Conservation (phyloP, 2,888 invertebrate species). For the Entomobrya proxima region DNA sequence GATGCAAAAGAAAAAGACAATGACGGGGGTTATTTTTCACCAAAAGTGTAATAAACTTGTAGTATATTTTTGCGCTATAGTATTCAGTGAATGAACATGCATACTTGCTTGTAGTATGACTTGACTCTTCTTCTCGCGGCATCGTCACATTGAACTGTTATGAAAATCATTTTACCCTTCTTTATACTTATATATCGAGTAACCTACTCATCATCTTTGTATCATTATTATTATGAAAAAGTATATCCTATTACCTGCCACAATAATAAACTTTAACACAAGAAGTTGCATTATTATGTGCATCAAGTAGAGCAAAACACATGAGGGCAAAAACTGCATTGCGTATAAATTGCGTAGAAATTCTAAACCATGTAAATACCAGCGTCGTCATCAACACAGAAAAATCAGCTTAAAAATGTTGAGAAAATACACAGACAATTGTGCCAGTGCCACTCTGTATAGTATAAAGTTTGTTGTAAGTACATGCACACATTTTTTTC, state of each 20-base stretch:
- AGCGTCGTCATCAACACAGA: neutral
- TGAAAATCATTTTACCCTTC: constrained; percentile 22
- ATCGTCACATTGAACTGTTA: constrained; percentile 50
- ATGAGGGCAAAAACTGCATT: constrained; percentile 43
- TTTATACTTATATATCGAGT: neutral
- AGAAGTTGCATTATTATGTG: constrained; percentile 15
- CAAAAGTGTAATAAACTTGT: neutral
- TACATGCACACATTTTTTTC: neutral
- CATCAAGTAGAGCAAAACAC: constrained; percentile 58
- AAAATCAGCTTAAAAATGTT: constrained; percentile 14
- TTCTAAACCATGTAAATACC: constrained; percentile 23
- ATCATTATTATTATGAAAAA: constrained; percentile 20
- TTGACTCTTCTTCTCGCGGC: constrained; percentile 8
- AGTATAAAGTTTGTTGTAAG: neutral
- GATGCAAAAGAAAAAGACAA: constrained; percentile 22
- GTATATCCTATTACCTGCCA: constrained; percentile 23
- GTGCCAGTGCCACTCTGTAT: neutral
- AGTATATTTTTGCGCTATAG: neutral
- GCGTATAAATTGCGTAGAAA: constrained; percentile 55
- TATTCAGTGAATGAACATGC: neutral
- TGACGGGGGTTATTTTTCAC: constrained; percentile 19
- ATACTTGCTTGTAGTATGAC: neutral
- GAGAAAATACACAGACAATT: neutral
- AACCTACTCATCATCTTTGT: constrained; percentile 6
- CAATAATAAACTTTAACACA: constrained; percentile 9